A percentile compares a stretch with the other conserved stretches of the same genome.
These are phyloP conservation scores for Magallana gigas DNA, from an alignment of 1,140 invertebrate genomes.

Conservation along the genomic window DNA sequence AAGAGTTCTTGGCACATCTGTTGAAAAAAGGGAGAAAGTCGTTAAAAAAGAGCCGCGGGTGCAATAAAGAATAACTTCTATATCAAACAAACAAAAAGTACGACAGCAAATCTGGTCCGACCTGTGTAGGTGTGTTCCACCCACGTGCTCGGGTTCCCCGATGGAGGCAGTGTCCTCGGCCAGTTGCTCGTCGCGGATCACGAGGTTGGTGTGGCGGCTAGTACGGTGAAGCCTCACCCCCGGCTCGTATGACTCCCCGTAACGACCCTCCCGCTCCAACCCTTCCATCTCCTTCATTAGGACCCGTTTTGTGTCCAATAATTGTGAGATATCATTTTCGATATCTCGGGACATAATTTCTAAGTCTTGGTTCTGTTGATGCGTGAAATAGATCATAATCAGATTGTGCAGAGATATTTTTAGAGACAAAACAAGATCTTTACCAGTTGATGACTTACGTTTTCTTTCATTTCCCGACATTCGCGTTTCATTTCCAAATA, in stretches of 20 bases:
- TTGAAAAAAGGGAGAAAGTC: no score
- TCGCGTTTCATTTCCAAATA: constrained; percentile 6
- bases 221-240: constrained; percentile 2
- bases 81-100: no score
- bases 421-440: neutral
- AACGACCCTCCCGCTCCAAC: neutral
- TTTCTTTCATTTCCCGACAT: neutral
- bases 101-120: no score
- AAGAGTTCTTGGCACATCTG: constrained; percentile 17
- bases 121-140: constrained; percentile 20
- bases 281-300: neutral
- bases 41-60: no score
- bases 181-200: neutral
- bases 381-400: neutral
- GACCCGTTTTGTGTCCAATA: neutral
- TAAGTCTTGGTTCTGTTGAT: neutral
- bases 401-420: no score
- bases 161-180: neutral
- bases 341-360: constrained; percentile 13
- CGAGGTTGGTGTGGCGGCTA: neutral
- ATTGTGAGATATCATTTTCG: neutral
- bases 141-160: neutral
- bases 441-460: neutral
- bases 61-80: no score
- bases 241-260: neutral